These are phyloP conservation scores for Polydesmus complanatus DNA, from an alignment of 2,888 invertebrate genomes.

Conservation along the genomic window DNA sequence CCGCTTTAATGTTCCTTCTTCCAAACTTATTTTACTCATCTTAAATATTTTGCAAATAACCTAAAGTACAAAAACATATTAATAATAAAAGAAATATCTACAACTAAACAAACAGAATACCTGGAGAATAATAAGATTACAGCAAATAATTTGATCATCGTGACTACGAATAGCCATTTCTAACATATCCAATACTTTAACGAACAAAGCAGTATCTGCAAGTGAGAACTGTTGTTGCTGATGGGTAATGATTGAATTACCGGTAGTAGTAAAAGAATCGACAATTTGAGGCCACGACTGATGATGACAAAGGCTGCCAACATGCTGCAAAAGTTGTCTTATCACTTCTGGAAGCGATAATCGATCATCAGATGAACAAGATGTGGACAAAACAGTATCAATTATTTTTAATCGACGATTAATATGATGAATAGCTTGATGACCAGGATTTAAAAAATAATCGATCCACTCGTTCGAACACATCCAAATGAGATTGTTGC, in stretches of 20 bases:
- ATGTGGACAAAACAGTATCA: conserved; percentile 2
- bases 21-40: conserved; percentile 19
- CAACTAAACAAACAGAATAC: conserved; percentile 20
- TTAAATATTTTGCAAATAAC: conserved; percentile 28
- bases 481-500: conserved; percentile 32
- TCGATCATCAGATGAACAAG: conserved; percentile 19
- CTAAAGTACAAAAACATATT: conserved; percentile 22
- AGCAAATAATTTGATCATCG: conserved; percentile 27
- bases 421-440: conserved; percentile 30
- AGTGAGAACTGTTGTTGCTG: conserved; percentile 26
- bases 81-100: neutral
- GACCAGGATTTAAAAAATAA: conserved; percentile 32
- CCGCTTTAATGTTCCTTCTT: neutral
- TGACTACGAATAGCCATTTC: conserved; percentile 25
- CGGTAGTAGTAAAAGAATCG: too few species aligned
- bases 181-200: conserved; percentile 28
- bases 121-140: conserved; percentile 29
- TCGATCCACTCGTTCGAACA: conserved; percentile 32
- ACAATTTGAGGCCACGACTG: conserved; percentile 27
- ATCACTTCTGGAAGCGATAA: conserved; percentile 24
- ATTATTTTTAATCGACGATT: conserved; percentile 24
- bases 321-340: conserved; percentile 27
- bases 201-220: conserved; percentile 26
- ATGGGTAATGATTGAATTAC: conserved; percentile 24
- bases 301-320: conserved; percentile 31